Base-by-base conservation (phyloP, 1,140 invertebrate genomes). In the Bicyclus anynana region DNA sequence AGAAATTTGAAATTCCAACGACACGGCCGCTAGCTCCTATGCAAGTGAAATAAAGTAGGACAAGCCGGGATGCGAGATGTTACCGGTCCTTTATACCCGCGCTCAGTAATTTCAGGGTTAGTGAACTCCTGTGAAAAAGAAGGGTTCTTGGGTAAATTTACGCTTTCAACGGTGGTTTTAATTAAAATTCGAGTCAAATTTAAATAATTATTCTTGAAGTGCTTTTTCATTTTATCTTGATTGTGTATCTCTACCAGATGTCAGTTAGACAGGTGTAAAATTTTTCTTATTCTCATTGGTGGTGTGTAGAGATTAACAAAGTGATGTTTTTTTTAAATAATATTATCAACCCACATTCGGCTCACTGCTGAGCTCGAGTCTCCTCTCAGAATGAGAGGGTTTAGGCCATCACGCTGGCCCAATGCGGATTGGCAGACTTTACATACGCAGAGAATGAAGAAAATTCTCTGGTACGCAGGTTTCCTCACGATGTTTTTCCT, bases 51-150 rank as follows among this genome's bases (percentile, higher is more conserved):
- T 40, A 53, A 62, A 56, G 53, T 62, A 46, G 60, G 50, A 48
- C 60, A 53, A 18, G 51, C 60, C 49, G 50, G 46, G 56, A 53
- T 53, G 35, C 51, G 16, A 44, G 54, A 57, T 49, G 60, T 26
- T 16, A 56, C 35, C 29, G 53, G 42, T 57, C 40, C 54, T 62
- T 62, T 48, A 48, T 53, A 57, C 27, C 59, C 53, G 14, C 47
- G 48, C 46, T n/a, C 49, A 27, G 49, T 26, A 53, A 48, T 53
- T 51, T 53, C 18, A 57, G 60, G 60, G 60, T 62, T 52, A 62
- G 48, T 62, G 60, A 62, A 62, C 60, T 53, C 60, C 27, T 47
- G 49, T 38, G 29, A 38, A 57, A 40, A 57, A 40, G 47, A 57
- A 59, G 50, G 52, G 42, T 52, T 23, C 49, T 52, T 16, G 17